Evolutionary conservation across 2,113 vertebrate genomes (phyloP).

Genomic region (Leucopsar rothschildi): DNA sequence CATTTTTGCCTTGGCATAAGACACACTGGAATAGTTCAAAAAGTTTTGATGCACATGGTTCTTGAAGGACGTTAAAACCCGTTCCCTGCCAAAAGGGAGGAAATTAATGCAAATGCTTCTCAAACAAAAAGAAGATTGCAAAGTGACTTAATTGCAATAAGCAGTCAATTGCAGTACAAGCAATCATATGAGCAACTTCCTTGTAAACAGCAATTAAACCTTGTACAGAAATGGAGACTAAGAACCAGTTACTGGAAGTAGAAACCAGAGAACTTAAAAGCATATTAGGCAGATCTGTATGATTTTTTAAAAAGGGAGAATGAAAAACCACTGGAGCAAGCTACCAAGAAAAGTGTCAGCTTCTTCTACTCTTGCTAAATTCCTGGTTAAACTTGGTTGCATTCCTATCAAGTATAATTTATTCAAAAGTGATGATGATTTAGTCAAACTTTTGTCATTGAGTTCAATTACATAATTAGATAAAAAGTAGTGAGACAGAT

Average conservation of each 20-base stretch:
- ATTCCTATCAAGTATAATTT: neutral
- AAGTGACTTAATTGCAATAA: neutral
- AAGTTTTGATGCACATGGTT: neutral
- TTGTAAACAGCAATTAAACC: neutral
- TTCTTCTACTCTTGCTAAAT: neutral
- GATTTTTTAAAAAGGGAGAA: neutral
- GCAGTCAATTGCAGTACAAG: neutral
- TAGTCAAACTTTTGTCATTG: neutral
- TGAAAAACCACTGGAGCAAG: neutral
- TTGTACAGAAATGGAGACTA: neutral
- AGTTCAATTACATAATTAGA: neutral
- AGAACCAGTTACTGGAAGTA: neutral
- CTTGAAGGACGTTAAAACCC: neutral
- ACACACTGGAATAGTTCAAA: neutral
- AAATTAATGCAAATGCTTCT: neutral
- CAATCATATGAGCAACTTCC: neutral
- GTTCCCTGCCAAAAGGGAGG: neutral
- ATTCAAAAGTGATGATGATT: neutral
- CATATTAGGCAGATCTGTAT: neutral
- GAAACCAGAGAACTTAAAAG: neutral
- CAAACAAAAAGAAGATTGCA: neutral
- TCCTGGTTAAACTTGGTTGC: neutral
- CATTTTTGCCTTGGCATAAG: neutral
- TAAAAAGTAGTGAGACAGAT: neutral
- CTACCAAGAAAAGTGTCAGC: neutral